Evolutionary conservation across 2,888 invertebrate species (phyloP).

Genomic region (Zaprionus obscuricornis): DNA sequence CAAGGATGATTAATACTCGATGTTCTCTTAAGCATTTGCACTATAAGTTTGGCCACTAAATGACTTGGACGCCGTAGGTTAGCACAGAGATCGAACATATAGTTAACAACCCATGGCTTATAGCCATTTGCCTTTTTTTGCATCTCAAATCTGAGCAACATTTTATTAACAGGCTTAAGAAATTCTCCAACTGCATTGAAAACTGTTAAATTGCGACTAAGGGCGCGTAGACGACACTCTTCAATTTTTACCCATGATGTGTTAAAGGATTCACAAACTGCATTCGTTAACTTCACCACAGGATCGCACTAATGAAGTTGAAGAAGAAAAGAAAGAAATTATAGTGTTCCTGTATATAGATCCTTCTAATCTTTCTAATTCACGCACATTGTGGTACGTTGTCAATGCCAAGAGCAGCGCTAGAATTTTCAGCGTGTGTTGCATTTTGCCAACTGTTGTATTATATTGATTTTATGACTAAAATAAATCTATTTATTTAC

Average conservation of each 20-base stretch:
- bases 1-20: no score
- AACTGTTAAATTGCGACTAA: neutral
- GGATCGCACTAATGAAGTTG: no score
- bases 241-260: conserved; percentile 10
- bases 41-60: neutral
- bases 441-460: no score
- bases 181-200: neutral
- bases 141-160: neutral
- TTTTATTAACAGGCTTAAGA: neutral
- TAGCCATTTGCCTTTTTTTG: conserved; percentile 12
- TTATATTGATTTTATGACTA: no score
- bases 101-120: neutral
- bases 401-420: no score
- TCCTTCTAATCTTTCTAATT: no score
- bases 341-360: no score
- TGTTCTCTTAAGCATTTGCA: no score
- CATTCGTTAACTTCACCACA: conserved; percentile 23
- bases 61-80: neutral
- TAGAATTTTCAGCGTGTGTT: no score
- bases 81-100: neutral
- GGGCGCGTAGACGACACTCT: conserved; percentile 4
- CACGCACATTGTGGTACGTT: no score
- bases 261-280: conserved; percentile 7
- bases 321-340: no score
- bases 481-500: no score